Conservation (phyloP, 2,888 invertebrate species). For the Neoaliturus tenellus region DNA sequence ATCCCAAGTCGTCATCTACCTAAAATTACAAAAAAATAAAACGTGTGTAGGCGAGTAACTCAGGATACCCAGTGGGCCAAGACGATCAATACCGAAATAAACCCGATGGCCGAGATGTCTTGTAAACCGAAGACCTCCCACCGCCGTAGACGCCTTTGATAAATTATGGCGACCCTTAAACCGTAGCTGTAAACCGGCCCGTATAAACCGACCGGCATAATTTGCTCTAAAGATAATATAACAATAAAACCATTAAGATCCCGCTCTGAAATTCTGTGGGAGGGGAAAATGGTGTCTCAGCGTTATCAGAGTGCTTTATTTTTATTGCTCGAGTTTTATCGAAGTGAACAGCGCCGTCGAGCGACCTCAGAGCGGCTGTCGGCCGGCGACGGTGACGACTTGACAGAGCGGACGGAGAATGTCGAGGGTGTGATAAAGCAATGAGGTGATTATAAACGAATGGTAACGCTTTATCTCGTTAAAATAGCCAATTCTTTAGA, state of each 20-base stretch:
- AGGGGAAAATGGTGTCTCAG: slow-evolving; percentile 11
- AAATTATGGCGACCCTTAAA: slow-evolving; percentile 40
- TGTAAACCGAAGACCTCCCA: slow-evolving; percentile 18
- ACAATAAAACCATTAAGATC: slow-evolving; percentile 52
- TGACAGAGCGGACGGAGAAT: too few relatives aligned
- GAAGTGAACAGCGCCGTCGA: neutral
- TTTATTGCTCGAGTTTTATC: slow-evolving; percentile 53
- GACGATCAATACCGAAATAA: slow-evolving; percentile 9
- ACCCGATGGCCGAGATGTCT: neutral
- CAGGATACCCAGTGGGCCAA: neutral
- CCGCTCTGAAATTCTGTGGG: slow-evolving; percentile 26
- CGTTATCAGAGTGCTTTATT: slow-evolving; percentile 33
- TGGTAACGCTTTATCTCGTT: too few relatives aligned
- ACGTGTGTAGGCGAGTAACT: too few relatives aligned
- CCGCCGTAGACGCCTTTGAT: slow-evolving; percentile 12
- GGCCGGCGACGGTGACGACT: too few relatives aligned
- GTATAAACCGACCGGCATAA: slow-evolving; percentile 26
- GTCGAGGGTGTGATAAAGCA: too few relatives aligned
- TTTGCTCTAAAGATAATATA: slow-evolving; percentile 48
- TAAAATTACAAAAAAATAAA: too few relatives aligned
- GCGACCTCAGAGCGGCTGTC: too few relatives aligned
- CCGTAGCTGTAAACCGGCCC: slow-evolving; percentile 15
- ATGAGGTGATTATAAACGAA: too few relatives aligned
- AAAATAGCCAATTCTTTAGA: too few relatives aligned
- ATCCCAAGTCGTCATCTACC: too few relatives aligned